Percentiles rank a stretch among this genome's conserved stretches.
phyloP scores from a whole-genome alignment of 2,797 vertebrate genomes.

The Tolypeutes matacus region DNA sequence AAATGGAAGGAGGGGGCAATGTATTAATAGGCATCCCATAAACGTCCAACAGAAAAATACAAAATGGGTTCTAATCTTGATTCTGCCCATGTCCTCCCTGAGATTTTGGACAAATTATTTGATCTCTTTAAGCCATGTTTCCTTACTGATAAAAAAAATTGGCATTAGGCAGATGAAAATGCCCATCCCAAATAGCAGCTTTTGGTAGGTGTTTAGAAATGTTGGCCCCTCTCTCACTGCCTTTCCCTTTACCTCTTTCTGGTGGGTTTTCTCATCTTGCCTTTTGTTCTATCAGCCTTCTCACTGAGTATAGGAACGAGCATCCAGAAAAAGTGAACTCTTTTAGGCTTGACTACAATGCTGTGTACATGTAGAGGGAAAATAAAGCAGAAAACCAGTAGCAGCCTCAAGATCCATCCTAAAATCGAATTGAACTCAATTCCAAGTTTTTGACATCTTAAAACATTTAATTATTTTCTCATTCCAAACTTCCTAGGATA shows the following conservation, averaged over 20 bases:
- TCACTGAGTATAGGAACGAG: background rate
- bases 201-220: background rate
- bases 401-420: background rate
- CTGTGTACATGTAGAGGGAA: background rate
- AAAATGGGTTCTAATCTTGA: background rate
- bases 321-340: background rate
- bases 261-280: background rate
- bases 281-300: constrained; percentile 6
- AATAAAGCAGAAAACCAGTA: background rate
- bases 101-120: background rate
- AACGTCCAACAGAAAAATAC: background rate
- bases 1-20: background rate
- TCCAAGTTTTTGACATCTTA: constrained; percentile 42
- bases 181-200: background rate
- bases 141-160: background rate
- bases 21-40: background rate
- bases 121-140: background rate
- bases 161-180: background rate
- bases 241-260: background rate
- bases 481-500: background rate
- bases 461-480: constrained; percentile 39
- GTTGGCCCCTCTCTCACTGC: background rate
- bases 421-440: constrained; percentile 40
- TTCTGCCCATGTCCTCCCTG: background rate
- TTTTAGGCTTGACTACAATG: background rate